phyloP scores from a whole-genome alignment of 2,797 vertebrate genomes.

The Podargus strigoides region DNA sequence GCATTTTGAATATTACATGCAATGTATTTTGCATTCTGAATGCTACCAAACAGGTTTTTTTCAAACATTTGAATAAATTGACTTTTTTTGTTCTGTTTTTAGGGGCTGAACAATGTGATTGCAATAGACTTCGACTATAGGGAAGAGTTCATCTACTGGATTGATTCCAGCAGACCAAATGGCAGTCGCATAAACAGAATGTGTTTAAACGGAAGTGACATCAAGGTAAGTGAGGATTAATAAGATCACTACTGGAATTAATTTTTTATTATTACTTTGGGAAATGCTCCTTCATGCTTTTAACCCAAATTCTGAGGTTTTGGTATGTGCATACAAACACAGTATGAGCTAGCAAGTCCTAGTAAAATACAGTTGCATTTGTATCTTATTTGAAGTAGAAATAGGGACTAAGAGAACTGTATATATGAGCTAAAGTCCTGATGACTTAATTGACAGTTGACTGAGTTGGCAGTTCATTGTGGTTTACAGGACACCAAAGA shows the following conservation, averaged over 20 bases:
- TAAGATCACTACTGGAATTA: neutral
- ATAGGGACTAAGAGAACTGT: neutral
- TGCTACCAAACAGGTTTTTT: neutral
- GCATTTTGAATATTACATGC: neutral
- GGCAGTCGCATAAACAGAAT: conserved; percentile 97
- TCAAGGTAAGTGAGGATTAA: conserved; percentile 83
- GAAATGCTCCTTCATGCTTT: neutral
- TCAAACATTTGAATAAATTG: neutral
- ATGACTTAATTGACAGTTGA: neutral
- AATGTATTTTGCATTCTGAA: neutral
- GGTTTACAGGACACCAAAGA: neutral
- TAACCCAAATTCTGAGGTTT: neutral
- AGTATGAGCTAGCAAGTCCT: neutral
- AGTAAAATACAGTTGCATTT: neutral
- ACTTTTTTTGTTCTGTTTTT: neutral
- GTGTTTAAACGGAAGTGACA: conserved; percentile 93
- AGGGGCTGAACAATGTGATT: conserved; percentile 97
- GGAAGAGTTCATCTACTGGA: conserved; percentile 98
- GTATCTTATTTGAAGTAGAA: neutral
- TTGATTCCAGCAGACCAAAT: conserved; percentile 94
- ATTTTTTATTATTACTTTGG: neutral
- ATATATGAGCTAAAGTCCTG: neutral
- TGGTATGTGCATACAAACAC: neutral
- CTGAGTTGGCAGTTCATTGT: neutral
- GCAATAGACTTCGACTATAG: conserved; percentile 98